Evolutionary conservation across 35 echinoderm and acorn worm species (phyloP), one percentile per base, ranked within the genome.

Genomic region (Holothuria glaberrima): DNA sequence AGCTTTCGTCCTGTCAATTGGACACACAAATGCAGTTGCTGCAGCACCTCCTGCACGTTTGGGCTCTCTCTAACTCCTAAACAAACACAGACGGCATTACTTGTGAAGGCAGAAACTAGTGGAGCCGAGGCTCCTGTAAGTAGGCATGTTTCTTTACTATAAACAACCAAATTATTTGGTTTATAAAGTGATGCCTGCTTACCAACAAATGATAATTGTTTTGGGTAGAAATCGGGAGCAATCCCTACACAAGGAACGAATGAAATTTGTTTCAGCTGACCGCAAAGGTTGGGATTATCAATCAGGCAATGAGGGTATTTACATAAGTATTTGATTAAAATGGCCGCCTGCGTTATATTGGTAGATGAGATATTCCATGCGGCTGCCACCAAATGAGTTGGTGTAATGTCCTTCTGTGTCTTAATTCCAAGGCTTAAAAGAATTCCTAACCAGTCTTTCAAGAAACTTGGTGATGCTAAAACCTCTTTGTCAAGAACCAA

Each of bases 351-450:
- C 1, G 33, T n/a, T 28, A 21, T 12, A 26, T 89, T 33, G 52
- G 52, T 60, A 28, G 2, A 10, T 6, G 32, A 48, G 27, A 31
- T 30, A 34, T 75, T 70, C 45, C 26, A 13, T 5, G 59, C 87
- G 73, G 50, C 45, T 32, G 48, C 34, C 12, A 19, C 30, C 16
- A 89, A 9, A 7, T 89, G 60, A 75, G 21, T 13, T 31, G 16
- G 30, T 58, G 68, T 71, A 20, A 89, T 45, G 46, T 89, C 26
- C 34, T 57, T 34, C 28, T 35, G 9, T 20, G 50, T 89, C 52
- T 89, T 89, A 12, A 89, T 32, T 58, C 87, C 87, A n/a, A 89
- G 41, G 18, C 73, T n/a, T 12, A 29, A 48, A 13, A 89, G 54
- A 21, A 89, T 56, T 27, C 20, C 13, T 20, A 33, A 20, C 71